phyloP scores from a whole-genome alignment of 2,888 invertebrate genomes.

The Scaptomyza caliginosa region DNA sequence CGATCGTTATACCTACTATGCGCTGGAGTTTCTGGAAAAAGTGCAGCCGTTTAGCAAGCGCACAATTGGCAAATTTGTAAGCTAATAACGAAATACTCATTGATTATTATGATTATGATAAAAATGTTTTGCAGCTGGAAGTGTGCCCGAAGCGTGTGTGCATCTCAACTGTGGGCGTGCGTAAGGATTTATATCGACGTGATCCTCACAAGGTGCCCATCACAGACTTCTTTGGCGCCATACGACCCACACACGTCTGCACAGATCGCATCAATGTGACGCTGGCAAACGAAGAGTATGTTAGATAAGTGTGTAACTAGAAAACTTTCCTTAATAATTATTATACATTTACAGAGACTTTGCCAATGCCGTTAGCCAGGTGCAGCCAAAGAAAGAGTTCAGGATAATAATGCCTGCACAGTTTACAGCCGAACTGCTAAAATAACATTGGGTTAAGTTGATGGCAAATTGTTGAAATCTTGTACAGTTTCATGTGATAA shows the following conservation, averaged over 20 bases:
- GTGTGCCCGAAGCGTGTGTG: constrained; percentile 98
- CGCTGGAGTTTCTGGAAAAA: constrained; percentile 96
- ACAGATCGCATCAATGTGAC: constrained; percentile 84
- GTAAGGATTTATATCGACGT: constrained; percentile 94
- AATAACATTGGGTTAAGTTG: constrained; percentile 35
- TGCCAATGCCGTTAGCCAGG: constrained; percentile 31
- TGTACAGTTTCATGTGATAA: constrained; percentile 73
- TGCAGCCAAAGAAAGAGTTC: constrained; percentile 42
- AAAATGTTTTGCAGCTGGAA: constrained; percentile 87
- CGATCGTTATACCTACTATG: constrained; percentile 98
- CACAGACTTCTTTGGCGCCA: constrained; percentile 99
- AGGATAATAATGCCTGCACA: constrained; percentile 74
- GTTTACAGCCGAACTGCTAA: constrained; percentile 73
- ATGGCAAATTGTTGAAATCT: constrained; percentile 6
- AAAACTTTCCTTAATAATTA: not conserved
- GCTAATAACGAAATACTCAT: not conserved
- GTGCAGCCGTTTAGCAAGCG: constrained; percentile 94
- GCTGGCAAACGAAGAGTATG: constrained; percentile 82
- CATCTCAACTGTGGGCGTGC: constrained; percentile 96
- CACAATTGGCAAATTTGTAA: constrained; percentile 97
- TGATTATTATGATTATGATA: constrained; percentile 1
- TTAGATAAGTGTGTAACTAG: not conserved
- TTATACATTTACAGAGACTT: constrained; percentile 69
- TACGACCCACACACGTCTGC: constrained; percentile 92
- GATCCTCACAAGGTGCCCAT: constrained; percentile 95